Base-by-base conservation (phyloP, 1,140 invertebrate genomes). In the Apis laboriosa region DNA sequence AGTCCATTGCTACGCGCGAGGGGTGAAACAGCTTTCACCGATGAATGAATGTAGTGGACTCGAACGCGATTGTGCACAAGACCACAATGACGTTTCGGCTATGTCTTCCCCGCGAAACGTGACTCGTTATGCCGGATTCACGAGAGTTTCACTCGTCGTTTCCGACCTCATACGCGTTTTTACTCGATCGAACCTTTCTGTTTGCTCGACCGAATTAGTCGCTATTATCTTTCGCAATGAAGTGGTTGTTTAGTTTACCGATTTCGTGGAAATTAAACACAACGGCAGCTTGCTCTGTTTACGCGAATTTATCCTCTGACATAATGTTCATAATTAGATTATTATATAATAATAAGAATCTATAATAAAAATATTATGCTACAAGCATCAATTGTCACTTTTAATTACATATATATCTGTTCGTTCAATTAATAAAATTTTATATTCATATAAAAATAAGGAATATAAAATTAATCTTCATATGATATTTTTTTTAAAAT, bases 11-110 rank as follows among this genome's bases (percentile, higher is more conserved):
- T n/a, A 43, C 49, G 28, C 21, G 19, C 19, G 34, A 28, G 17
- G 19, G 17, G 13, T 56, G 24, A 67, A 66, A 64, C 61, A 43
- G 78, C 73, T 68, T 68, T 64, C 7, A 55, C 43, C 8, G 9
- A 3, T 21, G 34, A 43, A 60, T 34, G 43, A 56, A 73, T 53
- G 60, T 11, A 13, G 0, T 43, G 55, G 71, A 34, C 70, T 78
- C 12, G 75, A 77, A 28, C 60, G 34, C 51, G 19, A 56, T 19
- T 53, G 61, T 34, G n/a, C 19, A 53, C 43, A 0, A 24, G 11
- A 43, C 60, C 78, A 11, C 78, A 74, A 80, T 74, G 68, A 49
- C 78, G 78, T 77, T 61, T 77, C 63, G 55, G 61, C 15, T 13
- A 28, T 49, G n/a, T 28, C 67, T 67, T 56, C 28, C 51, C 75